Evolutionary conservation across 2,888 invertebrate genomes (phyloP).

Genomic region (Eueremaeus valkanovi): DNA sequence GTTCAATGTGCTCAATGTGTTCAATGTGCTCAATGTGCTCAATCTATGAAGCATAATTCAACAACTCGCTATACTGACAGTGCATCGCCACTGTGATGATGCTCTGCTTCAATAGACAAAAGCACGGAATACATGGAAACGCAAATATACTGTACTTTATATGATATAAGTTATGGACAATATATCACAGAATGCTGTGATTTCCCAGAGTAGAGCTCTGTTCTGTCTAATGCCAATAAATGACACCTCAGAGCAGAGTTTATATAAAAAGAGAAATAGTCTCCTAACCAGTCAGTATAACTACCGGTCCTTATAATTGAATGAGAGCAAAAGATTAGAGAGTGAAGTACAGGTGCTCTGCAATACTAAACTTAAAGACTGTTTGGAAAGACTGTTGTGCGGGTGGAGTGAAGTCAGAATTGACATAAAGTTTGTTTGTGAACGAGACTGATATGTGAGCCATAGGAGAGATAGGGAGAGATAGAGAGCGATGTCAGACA

Average conservation of each 20-base stretch:
- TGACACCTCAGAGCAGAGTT: slow-evolving; percentile 23
- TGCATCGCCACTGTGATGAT: slow-evolving; percentile 19
- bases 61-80: not conserved
- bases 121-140: slow-evolving; percentile 18
- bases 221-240: slow-evolving; percentile 14
- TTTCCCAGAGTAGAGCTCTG: slow-evolving; percentile 28
- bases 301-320: not conserved
- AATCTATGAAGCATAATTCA: slow-evolving; percentile 33
- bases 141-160: not conserved
- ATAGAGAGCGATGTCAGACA: no score
- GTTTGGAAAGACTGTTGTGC: no score
- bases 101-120: slow-evolving; percentile 27
- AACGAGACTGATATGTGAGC: not conserved
- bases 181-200: slow-evolving; percentile 34
- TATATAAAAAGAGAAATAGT: not conserved
- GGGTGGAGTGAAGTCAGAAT: not conserved
- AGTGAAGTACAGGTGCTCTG: slow-evolving; percentile 11
- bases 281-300: not conserved
- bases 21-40: slow-evolving; percentile 6
- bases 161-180: slow-evolving; percentile 28
- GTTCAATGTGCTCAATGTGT: no score
- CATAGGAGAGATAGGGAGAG: no score
- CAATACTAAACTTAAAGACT: no score
- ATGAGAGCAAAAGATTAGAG: not conserved
- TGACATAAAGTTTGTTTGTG: slow-evolving; percentile 22